Percentiles rank a stretch among this genome's conserved stretches.
These are phyloP conservation scores for Argyresthia goedartella DNA, from an alignment of 2,888 invertebrate species.

Conservation along the genomic window DNA sequence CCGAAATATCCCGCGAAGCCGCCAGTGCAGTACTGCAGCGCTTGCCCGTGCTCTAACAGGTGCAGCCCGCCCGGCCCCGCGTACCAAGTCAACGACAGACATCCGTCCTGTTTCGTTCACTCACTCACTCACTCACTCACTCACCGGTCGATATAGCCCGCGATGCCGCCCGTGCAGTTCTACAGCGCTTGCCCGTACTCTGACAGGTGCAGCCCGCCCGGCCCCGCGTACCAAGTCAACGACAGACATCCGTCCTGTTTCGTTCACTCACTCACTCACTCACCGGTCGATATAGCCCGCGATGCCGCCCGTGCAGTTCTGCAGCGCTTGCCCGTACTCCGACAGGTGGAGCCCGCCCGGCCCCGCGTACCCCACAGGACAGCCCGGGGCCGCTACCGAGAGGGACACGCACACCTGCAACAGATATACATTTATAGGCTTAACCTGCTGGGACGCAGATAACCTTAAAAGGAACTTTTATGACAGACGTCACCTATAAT, in stretches of 20 bases:
- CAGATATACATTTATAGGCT: too few relatives aligned
- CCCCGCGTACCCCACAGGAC: conserved; percentile 85
- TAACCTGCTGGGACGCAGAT: too few relatives aligned
- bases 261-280: background rate
- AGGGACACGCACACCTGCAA: background rate
- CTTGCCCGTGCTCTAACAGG: conserved; percentile 36
- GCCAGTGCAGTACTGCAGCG: conserved; percentile 80
- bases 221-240: conserved; percentile 88
- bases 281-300: conserved; percentile 85
- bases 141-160: conserved; percentile 83
- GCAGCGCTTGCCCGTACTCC: conserved; percentile 39
- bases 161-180: conserved; percentile 83
- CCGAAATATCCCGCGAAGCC: conserved; percentile 89
- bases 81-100: too few relatives aligned
- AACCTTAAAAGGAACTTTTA: too few relatives aligned
- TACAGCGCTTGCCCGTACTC: conserved; percentile 40
- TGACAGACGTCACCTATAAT: too few relatives aligned
- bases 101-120: too few relatives aligned
- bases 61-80: conserved; percentile 87
- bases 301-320: conserved; percentile 87
- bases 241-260: too few relatives aligned
- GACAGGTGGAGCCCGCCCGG: conserved; percentile 82
- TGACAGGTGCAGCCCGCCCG: conserved; percentile 79
- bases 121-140: background rate
- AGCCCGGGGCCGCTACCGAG: conserved; percentile 73